Evolutionary conservation across 2,113 vertebrate species (phyloP).

Genomic region (Chloebia gouldiae): DNA sequence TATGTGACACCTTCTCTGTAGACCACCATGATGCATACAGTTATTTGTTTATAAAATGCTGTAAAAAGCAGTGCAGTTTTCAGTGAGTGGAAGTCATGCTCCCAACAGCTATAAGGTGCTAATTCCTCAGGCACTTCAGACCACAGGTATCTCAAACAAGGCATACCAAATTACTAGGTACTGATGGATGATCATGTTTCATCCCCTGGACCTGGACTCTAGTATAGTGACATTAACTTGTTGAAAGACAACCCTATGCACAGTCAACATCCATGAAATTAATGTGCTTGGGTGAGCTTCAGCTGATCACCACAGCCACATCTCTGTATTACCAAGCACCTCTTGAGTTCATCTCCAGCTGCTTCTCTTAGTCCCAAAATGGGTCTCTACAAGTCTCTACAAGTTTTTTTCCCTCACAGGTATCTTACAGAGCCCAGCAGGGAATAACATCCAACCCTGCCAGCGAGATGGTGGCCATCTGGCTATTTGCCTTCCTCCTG

Average conservation of each 20-base stretch:
- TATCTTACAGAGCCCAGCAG: constrained; percentile 81
- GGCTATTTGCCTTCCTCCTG: constrained; percentile 86
- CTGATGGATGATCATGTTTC: neutral
- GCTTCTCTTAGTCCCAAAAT: neutral
- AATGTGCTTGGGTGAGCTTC: neutral
- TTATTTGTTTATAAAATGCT: neutral
- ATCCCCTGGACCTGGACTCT: neutral
- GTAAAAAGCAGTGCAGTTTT: neutral
- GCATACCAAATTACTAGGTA: neutral
- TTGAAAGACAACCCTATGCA: neutral
- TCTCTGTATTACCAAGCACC: neutral
- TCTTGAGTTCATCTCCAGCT: neutral
- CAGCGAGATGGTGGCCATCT: constrained; percentile 80
- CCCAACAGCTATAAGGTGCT: neutral
- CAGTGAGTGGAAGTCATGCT: neutral
- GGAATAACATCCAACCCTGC: constrained; percentile 72
- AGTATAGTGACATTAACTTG: neutral
- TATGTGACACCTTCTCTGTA: neutral
- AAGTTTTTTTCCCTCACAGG: constrained; percentile 59
- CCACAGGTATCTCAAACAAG: neutral
- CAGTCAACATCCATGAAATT: neutral
- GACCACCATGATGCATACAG: rapidly evolving
- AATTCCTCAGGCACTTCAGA: neutral
- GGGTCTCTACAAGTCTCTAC: neutral
- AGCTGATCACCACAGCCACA: neutral